A percentile compares a stretch with the other conserved stretches of the same genome.
Evolutionary conservation across 2,888 invertebrate species (phyloP).

Genomic region (Diabrotica balteata): DNA sequence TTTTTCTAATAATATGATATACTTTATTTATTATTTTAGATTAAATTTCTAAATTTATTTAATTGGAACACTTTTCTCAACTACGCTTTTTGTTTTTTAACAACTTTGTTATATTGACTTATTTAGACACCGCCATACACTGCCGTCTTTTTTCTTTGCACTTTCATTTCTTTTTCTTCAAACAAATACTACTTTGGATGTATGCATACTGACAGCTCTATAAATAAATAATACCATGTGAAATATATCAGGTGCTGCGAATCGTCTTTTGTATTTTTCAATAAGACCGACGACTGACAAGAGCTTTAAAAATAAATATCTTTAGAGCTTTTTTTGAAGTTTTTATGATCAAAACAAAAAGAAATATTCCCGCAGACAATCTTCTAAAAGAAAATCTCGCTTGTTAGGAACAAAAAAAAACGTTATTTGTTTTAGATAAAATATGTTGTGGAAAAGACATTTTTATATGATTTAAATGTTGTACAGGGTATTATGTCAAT

Average conservation of each 20-base stretch:
- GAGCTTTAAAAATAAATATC: slow-evolving; percentile 10
- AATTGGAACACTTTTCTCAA: too few species aligned
- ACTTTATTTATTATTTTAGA: too few species aligned
- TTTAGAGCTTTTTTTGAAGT: slow-evolving; percentile 9
- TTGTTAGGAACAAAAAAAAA: too few species aligned
- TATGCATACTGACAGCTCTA: neutral
- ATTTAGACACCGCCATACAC: too few species aligned
- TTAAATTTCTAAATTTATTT: too few species aligned
- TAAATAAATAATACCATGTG: slow-evolving; percentile 5
- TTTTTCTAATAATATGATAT: too few species aligned
- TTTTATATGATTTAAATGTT: too few species aligned
- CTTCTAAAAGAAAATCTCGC: neutral
- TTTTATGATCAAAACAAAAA: neutral
- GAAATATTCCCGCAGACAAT: neutral
- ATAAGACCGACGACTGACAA: slow-evolving; percentile 1
- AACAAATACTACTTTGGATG: too few species aligned
- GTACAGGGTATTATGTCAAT: too few species aligned
- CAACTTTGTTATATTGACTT: too few species aligned
- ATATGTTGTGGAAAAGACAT: too few species aligned
- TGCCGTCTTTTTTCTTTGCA: neutral
- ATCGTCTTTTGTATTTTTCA: neutral
- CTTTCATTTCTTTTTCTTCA: neutral
- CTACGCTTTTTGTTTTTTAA: too few species aligned
- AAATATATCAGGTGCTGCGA: slow-evolving; percentile 5
- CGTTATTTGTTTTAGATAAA: neutral